These are phyloP conservation scores for Drosophila punjabiensis DNA, from an alignment of 1,140 invertebrate species.

Conservation along the genomic window DNA sequence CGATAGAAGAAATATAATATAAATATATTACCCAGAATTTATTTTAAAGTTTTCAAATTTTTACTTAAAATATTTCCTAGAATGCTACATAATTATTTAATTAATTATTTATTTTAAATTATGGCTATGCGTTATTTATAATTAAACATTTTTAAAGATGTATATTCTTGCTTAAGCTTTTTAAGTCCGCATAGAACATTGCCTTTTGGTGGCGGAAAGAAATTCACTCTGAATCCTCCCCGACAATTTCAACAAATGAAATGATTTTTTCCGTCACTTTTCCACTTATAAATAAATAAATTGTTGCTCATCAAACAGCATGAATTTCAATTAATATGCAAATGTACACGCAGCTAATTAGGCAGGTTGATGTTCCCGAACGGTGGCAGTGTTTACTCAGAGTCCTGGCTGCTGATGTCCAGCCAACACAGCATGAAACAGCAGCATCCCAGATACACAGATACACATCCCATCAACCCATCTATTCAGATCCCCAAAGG, in stretches of 20 bases:
- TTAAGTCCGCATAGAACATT: constrained; percentile 46
- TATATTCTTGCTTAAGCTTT: neutral
- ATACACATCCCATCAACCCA: neutral
- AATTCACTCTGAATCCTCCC: constrained; percentile 68
- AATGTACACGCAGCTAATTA: constrained; percentile 54
- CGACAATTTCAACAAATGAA: constrained; percentile 25
- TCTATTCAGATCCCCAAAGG: constrained; percentile 26
- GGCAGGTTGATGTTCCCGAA: constrained; percentile 18
- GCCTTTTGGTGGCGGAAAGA: constrained; percentile 28
- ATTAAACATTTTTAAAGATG: neutral
- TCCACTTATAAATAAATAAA: constrained; percentile 56
- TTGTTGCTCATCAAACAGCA: constrained; percentile 54
- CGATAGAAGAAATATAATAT: too few species aligned
- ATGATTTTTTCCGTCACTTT: constrained; percentile 1
- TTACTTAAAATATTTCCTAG: neutral
- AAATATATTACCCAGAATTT: neutral
- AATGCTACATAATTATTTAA: neutral
- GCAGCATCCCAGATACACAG: neutral
- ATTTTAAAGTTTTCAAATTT: neutral
- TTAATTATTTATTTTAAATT: neutral
- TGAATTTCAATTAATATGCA: constrained; percentile 72
- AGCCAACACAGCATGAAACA: constrained; percentile 2
- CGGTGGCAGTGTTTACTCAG: constrained; percentile 3
- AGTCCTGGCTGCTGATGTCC: constrained; percentile 3
- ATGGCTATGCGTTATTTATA: neutral